Conservation (phyloP, 2,113 vertebrate genomes). For the Tragelaphus buxtoni region DNA sequence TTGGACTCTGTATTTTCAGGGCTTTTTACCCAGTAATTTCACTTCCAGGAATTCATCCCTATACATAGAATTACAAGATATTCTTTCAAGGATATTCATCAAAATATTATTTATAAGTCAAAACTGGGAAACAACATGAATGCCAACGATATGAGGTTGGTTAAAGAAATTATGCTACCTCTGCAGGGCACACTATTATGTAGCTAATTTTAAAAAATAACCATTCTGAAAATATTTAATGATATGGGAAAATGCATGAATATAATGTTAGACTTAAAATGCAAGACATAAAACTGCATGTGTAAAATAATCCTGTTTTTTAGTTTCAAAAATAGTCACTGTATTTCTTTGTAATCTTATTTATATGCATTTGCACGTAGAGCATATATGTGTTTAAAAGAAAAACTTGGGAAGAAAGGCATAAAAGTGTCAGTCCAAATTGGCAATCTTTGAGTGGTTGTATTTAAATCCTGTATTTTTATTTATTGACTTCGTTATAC, state of each 20-base stretch:
- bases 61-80: not conserved
- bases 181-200: not conserved
- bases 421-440: not conserved
- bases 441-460: not conserved
- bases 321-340: not conserved
- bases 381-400: not conserved
- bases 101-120: not conserved
- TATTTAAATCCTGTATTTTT: not conserved
- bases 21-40: not conserved
- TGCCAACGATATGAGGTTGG: not conserved
- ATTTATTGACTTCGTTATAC: not conserved
- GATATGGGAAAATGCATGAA: not conserved
- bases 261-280: not conserved
- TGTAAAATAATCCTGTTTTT: not conserved
- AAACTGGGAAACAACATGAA: not conserved
- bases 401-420: not conserved
- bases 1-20: not conserved
- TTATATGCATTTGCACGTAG: not conserved
- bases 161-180: not conserved
- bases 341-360: not conserved
- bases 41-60: slow-evolving; percentile 10
- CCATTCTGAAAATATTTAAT: not conserved
- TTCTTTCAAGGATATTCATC: slow-evolving; percentile 1
- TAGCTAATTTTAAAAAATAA: not conserved
- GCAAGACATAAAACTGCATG: not conserved